Evolutionary conservation across 1,140 invertebrate species (phyloP), one percentile per base, ranked within the genome.

Genomic region (Whitmania pigra): DNA sequence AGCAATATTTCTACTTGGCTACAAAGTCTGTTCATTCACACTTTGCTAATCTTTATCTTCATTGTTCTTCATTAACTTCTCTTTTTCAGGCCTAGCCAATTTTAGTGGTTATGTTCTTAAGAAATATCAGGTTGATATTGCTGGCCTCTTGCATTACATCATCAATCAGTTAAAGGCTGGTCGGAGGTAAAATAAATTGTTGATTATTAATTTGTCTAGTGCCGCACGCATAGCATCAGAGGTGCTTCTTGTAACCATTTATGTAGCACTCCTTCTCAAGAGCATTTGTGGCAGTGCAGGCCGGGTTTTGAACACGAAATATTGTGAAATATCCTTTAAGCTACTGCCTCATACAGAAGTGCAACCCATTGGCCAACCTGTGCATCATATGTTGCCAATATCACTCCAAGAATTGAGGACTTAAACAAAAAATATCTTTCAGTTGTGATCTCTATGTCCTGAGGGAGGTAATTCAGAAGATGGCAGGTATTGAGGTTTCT

Each of bases 391-490:
- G n/a, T 53, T 70, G 7, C 53, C 49, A 36, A 71, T 29, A 27
- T 53, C 22, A 63, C 0, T 31, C n/a, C 55, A 22, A 13, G 3
- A 25, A 15, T 3, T 63, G 29, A 13, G 29, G 20, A 25, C 57
- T 3, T 63, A 25, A 63, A 71, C 0, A 0, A 55, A 22, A 54
- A 22, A 25, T 55, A 22, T 54, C 53, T 85, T 86, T 71, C 81
- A 92, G 92, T 83, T 87, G 94, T 82, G 94, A 97, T 85, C 84
- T 99, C 74, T 83, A 99, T 29, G 89, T 99, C 76, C 82, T 99
- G 63, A 93, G 97, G 82, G 97, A 99, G 84, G 92, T 99, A 76
- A 91, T 99, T 71, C 93, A 97, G 83, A 99, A 97, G 86, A 98
- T 99, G 94, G 91, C 94, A 18, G 96, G 96, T 2, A 93, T 99